Evolutionary conservation across 2,113 vertebrate genomes (phyloP).

Genomic region (Pluvialis apricaria): DNA sequence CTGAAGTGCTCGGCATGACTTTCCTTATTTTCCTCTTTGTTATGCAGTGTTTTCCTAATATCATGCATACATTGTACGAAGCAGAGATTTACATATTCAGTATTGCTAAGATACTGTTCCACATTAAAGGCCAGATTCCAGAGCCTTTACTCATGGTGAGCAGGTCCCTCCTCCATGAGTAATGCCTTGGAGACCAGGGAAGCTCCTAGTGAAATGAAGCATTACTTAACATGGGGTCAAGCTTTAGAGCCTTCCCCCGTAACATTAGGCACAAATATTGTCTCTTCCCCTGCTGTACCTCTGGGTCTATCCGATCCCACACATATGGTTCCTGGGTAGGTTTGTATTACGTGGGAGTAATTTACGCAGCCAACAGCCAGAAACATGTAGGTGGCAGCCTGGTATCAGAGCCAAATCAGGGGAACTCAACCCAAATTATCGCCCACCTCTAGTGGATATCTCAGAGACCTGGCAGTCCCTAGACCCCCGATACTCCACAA

Average conservation of each 20-base stretch:
- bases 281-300: neutral
- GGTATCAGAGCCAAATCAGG: neutral
- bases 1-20: neutral
- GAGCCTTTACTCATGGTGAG: conserved; percentile 2
- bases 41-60: neutral
- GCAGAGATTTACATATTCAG: conserved; percentile 6
- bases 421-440: neutral
- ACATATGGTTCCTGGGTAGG: neutral
- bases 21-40: neutral
- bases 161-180: neutral
- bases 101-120: neutral
- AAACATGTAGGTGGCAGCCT: neutral
- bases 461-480: neutral
- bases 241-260: neutral
- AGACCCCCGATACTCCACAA: neutral
- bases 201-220: neutral
- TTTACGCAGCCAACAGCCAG: neutral
- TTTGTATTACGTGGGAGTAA: neutral
- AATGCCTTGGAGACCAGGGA: neutral
- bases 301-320: accelerated
- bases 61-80: neutral
- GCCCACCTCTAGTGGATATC: neutral
- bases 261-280: neutral
- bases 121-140: neutral
- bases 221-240: neutral